These are phyloP conservation scores for Coelopa pilipes DNA, from an alignment of 2,888 invertebrate species.

Conservation along the genomic window DNA sequence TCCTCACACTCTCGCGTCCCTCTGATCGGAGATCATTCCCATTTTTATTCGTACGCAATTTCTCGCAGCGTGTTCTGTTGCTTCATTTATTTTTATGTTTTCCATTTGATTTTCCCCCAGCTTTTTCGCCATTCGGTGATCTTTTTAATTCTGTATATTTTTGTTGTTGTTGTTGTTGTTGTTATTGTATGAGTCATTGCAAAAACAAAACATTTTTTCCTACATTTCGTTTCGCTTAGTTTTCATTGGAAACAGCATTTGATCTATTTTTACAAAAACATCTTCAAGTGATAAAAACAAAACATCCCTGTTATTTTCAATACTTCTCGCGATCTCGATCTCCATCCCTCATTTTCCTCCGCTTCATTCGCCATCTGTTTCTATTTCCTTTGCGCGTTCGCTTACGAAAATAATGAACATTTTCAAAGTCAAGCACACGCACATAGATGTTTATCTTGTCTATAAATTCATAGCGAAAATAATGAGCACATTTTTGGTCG, in stretches of 20 bases:
- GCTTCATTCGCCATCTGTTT: too few relatives aligned
- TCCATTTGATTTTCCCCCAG: background rate
- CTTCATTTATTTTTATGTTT: slow-evolving; percentile 5
- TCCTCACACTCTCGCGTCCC: background rate
- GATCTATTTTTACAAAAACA: background rate
- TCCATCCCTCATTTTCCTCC: too few relatives aligned
- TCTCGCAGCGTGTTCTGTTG: background rate
- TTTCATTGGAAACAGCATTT: background rate
- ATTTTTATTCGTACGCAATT: background rate
- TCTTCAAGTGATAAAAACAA: too few relatives aligned
- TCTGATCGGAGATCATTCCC: background rate
- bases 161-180: slow-evolving; percentile 1
- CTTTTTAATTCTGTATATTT: background rate
- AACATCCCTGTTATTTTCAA: too few relatives aligned
- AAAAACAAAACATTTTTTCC: background rate
- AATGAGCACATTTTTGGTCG: too few relatives aligned
- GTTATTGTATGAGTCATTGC: slow-evolving; percentile 20
- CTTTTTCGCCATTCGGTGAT: background rate
- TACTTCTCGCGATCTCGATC: too few relatives aligned
- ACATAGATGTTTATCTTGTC: too few relatives aligned
- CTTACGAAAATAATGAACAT: too few relatives aligned
- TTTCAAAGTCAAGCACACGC: too few relatives aligned
- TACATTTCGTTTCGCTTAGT: background rate
- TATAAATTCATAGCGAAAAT: too few relatives aligned
- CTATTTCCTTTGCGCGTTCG: too few relatives aligned